Percentiles rank a stretch among this genome's conserved stretches.
These are phyloP conservation scores for Bergia sp. DNA, from an alignment of 92 coral and sea anemone species.

Conservation along the genomic window DNA sequence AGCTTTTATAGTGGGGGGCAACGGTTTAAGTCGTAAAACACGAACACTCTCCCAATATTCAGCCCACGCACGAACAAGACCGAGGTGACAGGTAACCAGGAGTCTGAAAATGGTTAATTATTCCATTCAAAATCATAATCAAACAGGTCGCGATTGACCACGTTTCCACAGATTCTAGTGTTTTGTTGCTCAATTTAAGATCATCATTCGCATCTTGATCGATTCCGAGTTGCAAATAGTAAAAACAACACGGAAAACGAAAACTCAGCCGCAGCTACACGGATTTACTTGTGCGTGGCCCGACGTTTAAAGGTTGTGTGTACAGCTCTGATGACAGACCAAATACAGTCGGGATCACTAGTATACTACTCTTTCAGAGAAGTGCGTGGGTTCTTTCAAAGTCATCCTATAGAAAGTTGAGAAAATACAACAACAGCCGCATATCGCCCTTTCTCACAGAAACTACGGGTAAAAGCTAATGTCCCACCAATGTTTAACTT, in stretches of 20 bases:
- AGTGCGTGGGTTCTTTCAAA: no score
- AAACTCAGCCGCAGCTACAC: no score
- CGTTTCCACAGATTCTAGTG: neutral
- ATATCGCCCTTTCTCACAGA: neutral
- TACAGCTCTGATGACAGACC: neutral
- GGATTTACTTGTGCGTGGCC: no score
- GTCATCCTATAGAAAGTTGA: neutral
- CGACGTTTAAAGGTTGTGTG: neutral
- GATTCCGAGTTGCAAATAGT: neutral
- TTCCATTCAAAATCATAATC: neutral
- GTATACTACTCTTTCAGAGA: neutral
- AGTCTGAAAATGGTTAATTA: neutral
- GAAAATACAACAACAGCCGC: neutral
- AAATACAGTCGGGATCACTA: neutral
- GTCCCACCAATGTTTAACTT: no score
- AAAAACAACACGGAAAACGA: no score
- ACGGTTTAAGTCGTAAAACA: neutral
- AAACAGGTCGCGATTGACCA: neutral
- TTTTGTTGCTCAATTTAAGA: neutral
- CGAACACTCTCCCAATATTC: neutral
- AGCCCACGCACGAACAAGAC: neutral
- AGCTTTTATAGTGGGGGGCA: neutral
- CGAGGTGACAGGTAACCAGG: neutral
- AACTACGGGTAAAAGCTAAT: neutral
- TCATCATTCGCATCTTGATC: neutral